Percentiles rank a stretch among this genome's conserved stretches.
Evolutionary conservation across 2,113 vertebrate genomes (phyloP).

Genomic region (Scartelaos histophorus): DNA sequence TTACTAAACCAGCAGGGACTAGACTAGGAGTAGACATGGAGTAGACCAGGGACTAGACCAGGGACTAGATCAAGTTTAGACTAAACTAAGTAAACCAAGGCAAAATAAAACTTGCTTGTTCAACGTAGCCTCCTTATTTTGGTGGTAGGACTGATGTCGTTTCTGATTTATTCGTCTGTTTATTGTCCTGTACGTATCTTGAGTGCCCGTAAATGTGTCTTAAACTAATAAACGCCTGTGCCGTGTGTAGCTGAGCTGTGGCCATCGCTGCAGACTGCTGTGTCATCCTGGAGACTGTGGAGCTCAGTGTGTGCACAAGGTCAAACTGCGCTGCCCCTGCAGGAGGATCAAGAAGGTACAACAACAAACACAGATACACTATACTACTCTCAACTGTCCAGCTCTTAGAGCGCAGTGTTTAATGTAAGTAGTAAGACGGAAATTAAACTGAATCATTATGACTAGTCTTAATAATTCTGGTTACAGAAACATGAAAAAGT

Average conservation of each 20-base stretch:
- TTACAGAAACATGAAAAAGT: too few species aligned
- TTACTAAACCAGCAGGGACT: too few species aligned
- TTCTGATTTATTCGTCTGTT: not conserved
- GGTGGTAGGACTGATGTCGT: not conserved
- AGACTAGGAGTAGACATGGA: too few species aligned
- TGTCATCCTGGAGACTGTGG: slow-evolving; percentile 88
- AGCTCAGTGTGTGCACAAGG: slow-evolving; percentile 87
- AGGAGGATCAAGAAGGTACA: slow-evolving; percentile 92
- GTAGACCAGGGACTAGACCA: too few species aligned
- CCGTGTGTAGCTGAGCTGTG: slow-evolving; percentile 82
- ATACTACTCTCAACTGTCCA: not conserved
- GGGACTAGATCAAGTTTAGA: too few species aligned
- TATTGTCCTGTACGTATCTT: not conserved
- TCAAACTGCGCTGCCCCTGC: slow-evolving; percentile 91
- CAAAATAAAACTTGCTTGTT: too few species aligned
- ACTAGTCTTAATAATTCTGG: too few species aligned
- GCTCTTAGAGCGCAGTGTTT: not conserved
- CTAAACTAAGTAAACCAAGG: not conserved
- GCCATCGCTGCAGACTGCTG: slow-evolving; percentile 90
- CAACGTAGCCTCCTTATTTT: not conserved
- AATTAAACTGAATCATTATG: not conserved
- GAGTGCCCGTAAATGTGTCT: not conserved
- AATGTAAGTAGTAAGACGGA: not conserved
- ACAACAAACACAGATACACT: not conserved
- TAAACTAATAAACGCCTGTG: not conserved